Base-by-base conservation (phyloP, 2,888 invertebrate genomes). In the Patella caerulea region DNA sequence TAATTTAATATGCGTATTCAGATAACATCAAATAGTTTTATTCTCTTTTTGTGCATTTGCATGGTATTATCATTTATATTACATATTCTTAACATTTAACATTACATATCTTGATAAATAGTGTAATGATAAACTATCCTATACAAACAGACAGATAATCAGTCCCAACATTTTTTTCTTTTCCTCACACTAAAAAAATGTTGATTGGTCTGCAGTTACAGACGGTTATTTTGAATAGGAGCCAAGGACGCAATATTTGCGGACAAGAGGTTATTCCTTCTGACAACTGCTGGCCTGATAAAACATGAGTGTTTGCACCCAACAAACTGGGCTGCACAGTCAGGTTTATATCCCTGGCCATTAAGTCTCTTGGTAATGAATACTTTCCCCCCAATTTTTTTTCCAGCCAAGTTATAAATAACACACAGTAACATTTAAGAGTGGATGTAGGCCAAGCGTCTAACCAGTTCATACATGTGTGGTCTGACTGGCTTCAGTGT, bases 201-300 rank as follows among this genome's bases (percentile, higher is more conserved):
- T 65, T 65, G 65, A 65, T 65, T 65, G 65, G 65, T 65, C 65
- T 65, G 9, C 65, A 65, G 65, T 65, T 24, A 24, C 65, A 65
- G 65, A 65, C 71, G 74, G 45, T 45, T 72, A 74, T 72, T 56
- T 78, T 78, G 78, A 78, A 74, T 45, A 7, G 74, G 69, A 74
- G 78, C 78, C 78, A 78, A 78, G 71, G 74, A 74, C 34, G 72
- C 78, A 56, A 29, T 54, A 73, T 19, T 69, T 72, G 65, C 74
- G 78, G 72, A 74, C 78, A 78, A 29, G 74, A 74, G 72, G 59
- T 74, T 65, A 74, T 74, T 74, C 24, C 70, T 55, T 53, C 34
- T 78, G 74, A 78, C 78, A 78, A 59, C 65, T 65, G 65, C 24
- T 65, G 65, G 65, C 24, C 65, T 65, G 19, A 65, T 65, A 19